Evolutionary conservation across 2,888 invertebrate species (phyloP), one percentile per base, ranked within the genome.

Genomic region (Eutolmus rufibarbis): DNA sequence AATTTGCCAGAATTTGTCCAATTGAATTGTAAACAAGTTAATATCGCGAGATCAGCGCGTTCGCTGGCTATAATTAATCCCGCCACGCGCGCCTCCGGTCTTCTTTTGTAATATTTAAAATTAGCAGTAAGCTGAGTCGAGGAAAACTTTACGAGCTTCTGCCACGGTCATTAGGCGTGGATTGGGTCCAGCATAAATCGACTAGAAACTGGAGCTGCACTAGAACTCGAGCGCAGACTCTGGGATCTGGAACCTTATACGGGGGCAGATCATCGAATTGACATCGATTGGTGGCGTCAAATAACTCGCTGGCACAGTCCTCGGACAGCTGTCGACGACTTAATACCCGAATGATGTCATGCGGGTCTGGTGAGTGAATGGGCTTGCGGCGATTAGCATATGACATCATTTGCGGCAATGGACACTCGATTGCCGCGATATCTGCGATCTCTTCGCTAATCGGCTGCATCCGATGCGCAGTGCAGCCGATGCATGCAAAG

Each of bases 51-150:
- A 28, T 23, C 23, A 28, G 66, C 66, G 66, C 12, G 3, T 66
- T 14, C 19, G 3, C 66, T 2, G 12, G 66, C 28, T 66, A 66
- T 66, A 66, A 66, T 66, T 66, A 66, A 76, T 76, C 76, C 43
- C 37, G 78, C 78, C 78, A 78, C 78, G 78, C 78, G 78, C 78
- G 43, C 23, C 40, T n/a, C 12, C 9, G 43, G 78, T 28, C 78
- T 40, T 77, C 77, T 34, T 78, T 78, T 78, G 78, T 23, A 78
- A 78, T 43, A 78, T 78, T 78, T 78, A 78, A 78, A 78, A 40
- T 78, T 78, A 78, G 78, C 34, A 78, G 40, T 23, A 78, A 77
- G 43, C 43, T 12, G 23, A 66, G 28, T 66, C 66, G 66, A 28
- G 28, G 76, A 40, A 43, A 78, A 40, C 37, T 78, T 78, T 78